Evolutionary conservation across 2,797 vertebrate genomes (phyloP), one percentile per base, ranked within the genome.

Genomic region (Buphagus erythrorhynchus): DNA sequence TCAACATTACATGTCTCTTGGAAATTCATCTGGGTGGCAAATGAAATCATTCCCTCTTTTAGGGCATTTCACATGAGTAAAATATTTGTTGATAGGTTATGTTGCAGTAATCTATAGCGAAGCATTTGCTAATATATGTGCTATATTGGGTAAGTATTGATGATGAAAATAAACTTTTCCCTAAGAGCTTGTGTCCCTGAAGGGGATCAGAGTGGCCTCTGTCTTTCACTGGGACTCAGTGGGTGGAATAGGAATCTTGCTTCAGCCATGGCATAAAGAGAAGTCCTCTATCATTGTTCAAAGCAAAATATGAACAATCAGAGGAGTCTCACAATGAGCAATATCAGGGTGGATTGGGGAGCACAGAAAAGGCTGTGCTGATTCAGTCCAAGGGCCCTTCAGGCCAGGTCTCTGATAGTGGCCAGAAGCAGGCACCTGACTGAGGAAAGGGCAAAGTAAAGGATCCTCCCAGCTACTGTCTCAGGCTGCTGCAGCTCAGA

Each of bases 21-120:
- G 65, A 96, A 90, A 86, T 63, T 72, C 43, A 49, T 72, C 65
- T 74, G 20, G 13, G 35, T 66, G 67, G 69, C 62, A 94, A 81
- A 93, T 88, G 45, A 86, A 95, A 90, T 75, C 5, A 9, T 83
- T 83, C 33, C 58, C 45, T 86, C 38, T 48, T 82, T 71, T 36
- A 54, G 40, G 66, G 24, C 48, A 45, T 66, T 81, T 84, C 55
- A 52, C n/a, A 9, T 1, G 4, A 52, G 43, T 35, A 7, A 82
- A 78, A n/a, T 79, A 52, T 57, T 67, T 66, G 59, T 31, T 8
- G 10, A 29, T 51, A 58, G n/a, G 28, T 65, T 80, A 38, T 1
- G 0, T 16, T 61, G 31, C 62, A 82, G 59, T 52, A 40, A 90
- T 38, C 17, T 48, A 4, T 20, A 49, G 35, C 43, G 58, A 58